Conservation (phyloP, 2,888 invertebrate species). For the Melanostoma mellinum region DNA sequence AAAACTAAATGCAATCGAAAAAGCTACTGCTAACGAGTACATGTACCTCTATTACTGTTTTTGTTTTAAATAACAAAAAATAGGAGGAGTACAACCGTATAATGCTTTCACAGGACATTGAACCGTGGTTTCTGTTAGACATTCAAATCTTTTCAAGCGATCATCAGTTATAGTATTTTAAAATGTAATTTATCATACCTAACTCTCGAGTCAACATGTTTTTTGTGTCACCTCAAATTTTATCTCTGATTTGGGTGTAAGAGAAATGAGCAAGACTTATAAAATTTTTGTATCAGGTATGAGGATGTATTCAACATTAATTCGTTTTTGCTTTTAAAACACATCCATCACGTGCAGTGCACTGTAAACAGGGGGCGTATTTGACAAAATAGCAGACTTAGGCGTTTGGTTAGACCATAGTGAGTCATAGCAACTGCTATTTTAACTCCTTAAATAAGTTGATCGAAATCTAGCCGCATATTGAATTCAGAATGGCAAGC, state of each 20-base stretch:
- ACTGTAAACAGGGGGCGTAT: neutral
- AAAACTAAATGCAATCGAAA: neutral
- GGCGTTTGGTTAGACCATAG: too few species aligned
- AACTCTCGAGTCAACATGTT: neutral
- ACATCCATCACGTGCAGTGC: slow-evolving; percentile 2
- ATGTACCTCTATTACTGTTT: too few species aligned
- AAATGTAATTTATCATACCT: slow-evolving; percentile 46
- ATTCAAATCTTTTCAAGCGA: slow-evolving; percentile 39
- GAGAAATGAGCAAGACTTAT: slow-evolving; percentile 54
- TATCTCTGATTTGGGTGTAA: slow-evolving; percentile 49
- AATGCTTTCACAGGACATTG: slow-evolving; percentile 14
- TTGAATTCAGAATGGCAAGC: too few species aligned
- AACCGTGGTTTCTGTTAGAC: slow-evolving; percentile 6
- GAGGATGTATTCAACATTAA: slow-evolving; percentile 29
- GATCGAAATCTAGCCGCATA: too few species aligned
- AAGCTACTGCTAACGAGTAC: neutral
- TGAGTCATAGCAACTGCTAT: too few species aligned
- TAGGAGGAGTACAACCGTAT: neutral
- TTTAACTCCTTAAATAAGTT: too few species aligned
- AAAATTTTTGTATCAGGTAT: slow-evolving; percentile 22
- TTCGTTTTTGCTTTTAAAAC: slow-evolving; percentile 9
- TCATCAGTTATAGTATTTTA: slow-evolving; percentile 21
- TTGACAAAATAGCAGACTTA: neutral
- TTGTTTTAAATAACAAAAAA: too few species aligned
- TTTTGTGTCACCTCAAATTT: slow-evolving; percentile 17